Evolutionary conservation across 2,113 vertebrate species (phyloP).

Genomic region (Pipra filicauda): DNA sequence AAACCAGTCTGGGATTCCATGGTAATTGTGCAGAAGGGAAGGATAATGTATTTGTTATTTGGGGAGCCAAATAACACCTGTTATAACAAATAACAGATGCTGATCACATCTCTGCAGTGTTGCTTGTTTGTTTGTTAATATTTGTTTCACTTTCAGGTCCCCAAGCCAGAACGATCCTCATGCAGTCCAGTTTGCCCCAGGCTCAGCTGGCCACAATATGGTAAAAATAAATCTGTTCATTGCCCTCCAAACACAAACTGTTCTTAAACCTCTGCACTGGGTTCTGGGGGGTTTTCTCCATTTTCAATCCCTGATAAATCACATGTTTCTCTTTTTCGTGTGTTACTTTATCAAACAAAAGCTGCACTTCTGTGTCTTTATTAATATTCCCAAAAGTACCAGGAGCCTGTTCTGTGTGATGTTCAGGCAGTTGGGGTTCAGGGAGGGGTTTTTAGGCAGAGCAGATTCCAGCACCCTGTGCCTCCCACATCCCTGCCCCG

Average conservation of each 20-base stretch:
- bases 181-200: constrained; percentile 99
- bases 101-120: not conserved
- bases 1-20: not conserved
- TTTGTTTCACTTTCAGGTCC: constrained; percentile 80
- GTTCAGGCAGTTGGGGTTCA: not conserved
- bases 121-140: not conserved
- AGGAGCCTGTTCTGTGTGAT: not conserved
- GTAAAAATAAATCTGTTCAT: constrained; percentile 71
- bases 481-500: not conserved
- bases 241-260: not conserved
- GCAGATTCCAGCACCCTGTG: not conserved
- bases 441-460: not conserved
- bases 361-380: not conserved
- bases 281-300: not conserved
- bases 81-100: not conserved
- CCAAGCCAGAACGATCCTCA: constrained; percentile 96
- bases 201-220: constrained; percentile 95
- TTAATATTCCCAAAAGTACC: not conserved
- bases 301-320: not conserved
- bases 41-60: not conserved
- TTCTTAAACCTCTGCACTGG: not conserved
- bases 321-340: not conserved
- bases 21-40: not conserved
- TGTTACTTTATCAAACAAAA: not conserved
- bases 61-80: too few species aligned